Evolutionary conservation across 2,888 invertebrate species (phyloP).

Genomic region (Cepaea hortensis): DNA sequence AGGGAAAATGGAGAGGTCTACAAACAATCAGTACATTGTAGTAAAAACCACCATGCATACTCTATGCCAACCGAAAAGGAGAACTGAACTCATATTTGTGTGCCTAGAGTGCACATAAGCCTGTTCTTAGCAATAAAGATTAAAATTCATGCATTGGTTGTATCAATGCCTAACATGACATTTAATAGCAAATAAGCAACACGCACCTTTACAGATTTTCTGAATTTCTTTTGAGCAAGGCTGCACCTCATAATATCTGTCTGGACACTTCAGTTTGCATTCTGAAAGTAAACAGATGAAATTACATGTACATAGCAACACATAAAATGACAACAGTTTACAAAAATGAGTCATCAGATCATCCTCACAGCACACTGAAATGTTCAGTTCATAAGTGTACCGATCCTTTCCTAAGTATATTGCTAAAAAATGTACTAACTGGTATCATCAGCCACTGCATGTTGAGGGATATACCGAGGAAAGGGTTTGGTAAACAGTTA

Average conservation of each 20-base stretch:
- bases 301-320: neutral
- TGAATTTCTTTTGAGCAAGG: conserved; percentile 60
- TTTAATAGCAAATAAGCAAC: neutral
- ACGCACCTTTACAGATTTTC: conserved; percentile 66
- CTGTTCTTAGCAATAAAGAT: too few species aligned
- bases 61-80: neutral
- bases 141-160: too few species aligned
- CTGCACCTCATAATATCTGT: conserved; percentile 60
- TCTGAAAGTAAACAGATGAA: conserved; percentile 52
- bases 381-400: too few species aligned
- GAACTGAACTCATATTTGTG: too few species aligned
- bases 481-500: too few species aligned
- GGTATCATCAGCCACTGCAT: too few species aligned
- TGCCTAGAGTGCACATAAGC: too few species aligned
- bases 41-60: neutral
- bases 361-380: too few species aligned
- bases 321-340: neutral
- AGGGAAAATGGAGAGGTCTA: neutral
- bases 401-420: too few species aligned
- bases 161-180: too few species aligned
- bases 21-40: neutral
- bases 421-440: too few species aligned
- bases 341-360: neutral
- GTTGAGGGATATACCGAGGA: too few species aligned
- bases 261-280: conserved; percentile 62